Conservation (phyloP, 1,140 invertebrate genomes). For the Drosophila equinoxialis region DNA sequence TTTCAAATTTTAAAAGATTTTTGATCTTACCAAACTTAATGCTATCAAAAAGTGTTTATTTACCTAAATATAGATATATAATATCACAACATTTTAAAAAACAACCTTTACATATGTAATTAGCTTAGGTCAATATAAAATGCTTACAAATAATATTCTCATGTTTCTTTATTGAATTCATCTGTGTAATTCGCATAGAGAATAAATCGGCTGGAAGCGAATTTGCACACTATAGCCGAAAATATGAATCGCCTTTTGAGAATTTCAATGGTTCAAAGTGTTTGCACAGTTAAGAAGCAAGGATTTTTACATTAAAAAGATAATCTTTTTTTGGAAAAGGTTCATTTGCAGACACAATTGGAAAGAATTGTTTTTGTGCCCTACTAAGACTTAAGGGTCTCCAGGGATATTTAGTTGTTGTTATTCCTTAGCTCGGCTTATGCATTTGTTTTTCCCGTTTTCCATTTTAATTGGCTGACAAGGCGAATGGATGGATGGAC, state of each 20-base stretch:
- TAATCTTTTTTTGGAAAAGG: not conserved
- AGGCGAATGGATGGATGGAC: not conserved
- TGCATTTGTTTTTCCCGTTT: not conserved
- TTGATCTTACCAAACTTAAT: too few relatives aligned
- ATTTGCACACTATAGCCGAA: not conserved
- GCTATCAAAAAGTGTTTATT: too few relatives aligned
- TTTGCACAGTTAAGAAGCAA: not conserved
- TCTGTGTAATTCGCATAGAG: not conserved
- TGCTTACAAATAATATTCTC: too few relatives aligned
- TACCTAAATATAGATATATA: too few relatives aligned
- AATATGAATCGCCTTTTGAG: not conserved
- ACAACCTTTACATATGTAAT: too few relatives aligned
- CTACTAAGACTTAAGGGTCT: not conserved
- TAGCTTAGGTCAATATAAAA: too few relatives aligned
- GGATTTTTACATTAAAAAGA: conserved; percentile 4
- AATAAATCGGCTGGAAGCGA: not conserved
- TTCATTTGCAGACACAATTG: not conserved
- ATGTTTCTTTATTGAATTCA: too few relatives aligned
- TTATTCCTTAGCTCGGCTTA: conserved; percentile 4
- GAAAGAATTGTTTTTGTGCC: not conserved
- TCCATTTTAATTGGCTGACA: conserved; percentile 13
- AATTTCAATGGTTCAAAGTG: not conserved
- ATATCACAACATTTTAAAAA: too few relatives aligned
- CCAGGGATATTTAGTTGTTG: conserved; percentile 14
- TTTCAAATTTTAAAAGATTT: too few relatives aligned